Base-by-base conservation (phyloP, 1,140 invertebrate genomes). In the Halictus rubicundus region DNA sequence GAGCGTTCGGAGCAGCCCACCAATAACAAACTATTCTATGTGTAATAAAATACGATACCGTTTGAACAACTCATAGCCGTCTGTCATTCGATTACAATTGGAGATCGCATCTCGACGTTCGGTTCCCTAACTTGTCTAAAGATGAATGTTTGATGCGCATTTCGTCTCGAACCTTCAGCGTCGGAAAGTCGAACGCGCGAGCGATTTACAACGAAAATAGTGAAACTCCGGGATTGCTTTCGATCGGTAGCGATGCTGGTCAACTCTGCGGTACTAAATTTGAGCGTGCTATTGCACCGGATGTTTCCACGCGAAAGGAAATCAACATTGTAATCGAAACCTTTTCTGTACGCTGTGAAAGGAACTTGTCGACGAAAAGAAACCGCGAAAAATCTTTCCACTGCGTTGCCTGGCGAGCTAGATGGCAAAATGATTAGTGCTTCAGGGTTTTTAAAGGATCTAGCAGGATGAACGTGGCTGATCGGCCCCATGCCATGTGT, bases 251-350 rank as follows among this genome's bases (percentile, higher is more conserved):
- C 63, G 39, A 46, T 16, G 21, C 64, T 42, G 21, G 52, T 63
- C 64, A 76, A 76, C n/a, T 59, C 25, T 46, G 23, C 19, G 23
- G 49, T 42, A 19, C 25, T 76, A 68, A 68, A 57, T 76, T 68
- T 39, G 8, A 65, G 25, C 10, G n/a, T n/a, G 6, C 9, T 19
- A 46, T n/a, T 6, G 52, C 32, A 25, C 65, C 32, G 21, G n/a
- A 37, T 63, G n/a, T 49, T 72, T 14, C 5, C 61, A 12, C 21
- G n/a, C 7, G 32, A 59, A 76, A 60, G 23, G 12, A 27, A 21
- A 76, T 37, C 32, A 27, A 73, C 21, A 63, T 6, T 4, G 2
- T n/a, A 8, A 39, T 9, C 25, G 25, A 19, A 74, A 37, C 5
- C 60, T 10, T 14, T 52, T 61, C 25, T 25, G 9, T 27, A 27